These are phyloP conservation scores for Semicossyphus pulcher DNA, from an alignment of 2,113 vertebrate genomes.

Conservation along the genomic window DNA sequence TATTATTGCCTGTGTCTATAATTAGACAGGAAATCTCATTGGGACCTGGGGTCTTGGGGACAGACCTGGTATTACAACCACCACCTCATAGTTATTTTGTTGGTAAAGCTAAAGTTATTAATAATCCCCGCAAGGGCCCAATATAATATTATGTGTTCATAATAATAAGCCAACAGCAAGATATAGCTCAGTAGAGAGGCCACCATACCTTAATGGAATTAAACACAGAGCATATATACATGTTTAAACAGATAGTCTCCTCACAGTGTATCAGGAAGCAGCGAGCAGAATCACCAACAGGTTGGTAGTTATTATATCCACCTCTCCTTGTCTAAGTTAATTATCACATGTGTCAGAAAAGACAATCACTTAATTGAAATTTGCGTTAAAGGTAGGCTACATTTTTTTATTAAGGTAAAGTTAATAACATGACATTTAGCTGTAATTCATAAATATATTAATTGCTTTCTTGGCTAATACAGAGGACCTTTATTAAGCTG, in stretches of 20 bases:
- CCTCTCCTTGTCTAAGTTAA: constrained; percentile 36
- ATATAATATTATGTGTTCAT: too few species aligned
- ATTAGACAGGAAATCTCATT: too few species aligned
- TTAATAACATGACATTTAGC: constrained; percentile 42
- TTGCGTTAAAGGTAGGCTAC: constrained; percentile 45
- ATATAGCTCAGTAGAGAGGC: too few species aligned
- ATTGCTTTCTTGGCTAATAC: constrained; percentile 12
- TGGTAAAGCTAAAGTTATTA: too few species aligned
- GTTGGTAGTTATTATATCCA: constrained; percentile 42
- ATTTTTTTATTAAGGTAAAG: constrained; percentile 41
- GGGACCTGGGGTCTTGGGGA: too few species aligned
- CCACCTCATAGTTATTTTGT: too few species aligned
- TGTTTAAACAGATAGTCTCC: neutral
- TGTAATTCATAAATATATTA: neutral
- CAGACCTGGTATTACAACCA: too few species aligned
- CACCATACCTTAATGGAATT: too few species aligned
- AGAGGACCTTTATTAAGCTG: constrained; percentile 15
- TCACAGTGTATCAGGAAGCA: neutral
- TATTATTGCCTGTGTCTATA: too few species aligned
- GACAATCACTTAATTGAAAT: constrained; percentile 43
- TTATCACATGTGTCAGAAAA: constrained; percentile 35
- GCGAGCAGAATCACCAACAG: neutral
- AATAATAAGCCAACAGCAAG: too few species aligned
- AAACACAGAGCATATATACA: too few species aligned
- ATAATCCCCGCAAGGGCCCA: too few species aligned